Evolutionary conservation across 1,140 invertebrate species (phyloP), one percentile per base, ranked within the genome.

Genomic region (Micrasema longulum): DNA sequence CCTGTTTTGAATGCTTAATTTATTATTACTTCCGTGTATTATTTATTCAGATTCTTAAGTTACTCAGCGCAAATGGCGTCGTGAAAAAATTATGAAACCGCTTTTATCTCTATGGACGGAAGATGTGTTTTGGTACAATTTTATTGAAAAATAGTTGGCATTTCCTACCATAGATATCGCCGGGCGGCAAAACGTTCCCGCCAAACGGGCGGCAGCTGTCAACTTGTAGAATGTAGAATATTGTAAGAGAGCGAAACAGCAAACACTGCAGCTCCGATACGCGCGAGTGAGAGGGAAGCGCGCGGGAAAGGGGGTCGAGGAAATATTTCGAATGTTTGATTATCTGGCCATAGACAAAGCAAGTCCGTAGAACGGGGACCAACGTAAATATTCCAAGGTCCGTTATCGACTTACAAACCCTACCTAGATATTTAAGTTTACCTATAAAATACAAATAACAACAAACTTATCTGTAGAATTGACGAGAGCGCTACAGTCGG

Each of bases 241-340:
- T 11, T 31, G 50, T 53, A 26, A 53, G 50, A 31, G 50, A 53
- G 10, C 12, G 50, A 31, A 23, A 31, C 10, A 35, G 20, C 26
- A 4, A 7, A 7, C 7, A 31, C 7, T 31, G 26, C 26, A 7
- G 7, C 3, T 2, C 7, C 26, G 2, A 31, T 7, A 7, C 26
- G 26, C 7, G 26, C 50, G 50, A n/a, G 50, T 2, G 11, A 1
- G 50, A 53, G 20, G 36, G 35, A 38, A 35, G 38, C 7, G 26
- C 26, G 7, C 26, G 36, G 35, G 35, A 60, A 23, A 31, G 22
- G 18, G 22, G 36, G 55, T 41, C 55, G 36, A 20, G 36, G 55
- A 60, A 52, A 60, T 60, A 60, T 60, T 60, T 60, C 55, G 55
- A 60, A 60, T 60, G 55, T 60, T 60, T 60, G 55, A 41, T 60